A percentile compares a stretch with the other conserved stretches of the same genome.
phyloP scores from a whole-genome alignment of 2,113 vertebrate genomes.

The Scomber scombrus region DNA sequence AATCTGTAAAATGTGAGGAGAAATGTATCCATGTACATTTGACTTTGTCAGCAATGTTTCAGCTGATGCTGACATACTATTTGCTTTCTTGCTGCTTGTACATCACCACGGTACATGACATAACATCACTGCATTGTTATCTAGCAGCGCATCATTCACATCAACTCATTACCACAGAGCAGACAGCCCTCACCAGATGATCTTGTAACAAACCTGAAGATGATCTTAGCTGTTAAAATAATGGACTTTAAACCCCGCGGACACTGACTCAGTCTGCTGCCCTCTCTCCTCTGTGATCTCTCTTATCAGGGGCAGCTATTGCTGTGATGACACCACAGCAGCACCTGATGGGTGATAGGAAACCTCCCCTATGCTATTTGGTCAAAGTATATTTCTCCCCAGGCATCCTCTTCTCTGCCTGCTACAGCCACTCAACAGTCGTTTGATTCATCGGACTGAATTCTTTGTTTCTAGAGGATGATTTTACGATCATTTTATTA shows the following conservation, averaged over 20 bases:
- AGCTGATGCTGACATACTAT: neutral
- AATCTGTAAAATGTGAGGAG: constrained; percentile 30
- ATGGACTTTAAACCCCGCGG: constrained; percentile 14
- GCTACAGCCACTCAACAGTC: constrained; percentile 45
- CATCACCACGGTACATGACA: neutral
- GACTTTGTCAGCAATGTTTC: constrained; percentile 33
- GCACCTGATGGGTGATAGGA: constrained; percentile 35
- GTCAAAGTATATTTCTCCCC: constrained; percentile 56
- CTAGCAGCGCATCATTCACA: neutral
- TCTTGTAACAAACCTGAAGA: constrained; percentile 5
- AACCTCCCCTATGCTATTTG: constrained; percentile 30
- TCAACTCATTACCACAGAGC: constrained; percentile 10
- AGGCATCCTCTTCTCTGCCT: constrained; percentile 40
- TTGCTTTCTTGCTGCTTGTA: constrained; percentile 6
- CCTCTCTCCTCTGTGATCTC: constrained; percentile 41
- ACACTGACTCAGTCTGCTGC: neutral
- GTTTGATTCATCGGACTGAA: constrained; percentile 56
- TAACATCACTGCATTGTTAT: neutral
- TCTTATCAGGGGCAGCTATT: constrained; percentile 31
- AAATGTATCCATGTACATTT: neutral
- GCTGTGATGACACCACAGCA: constrained; percentile 40
- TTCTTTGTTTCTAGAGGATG: constrained; percentile 61
- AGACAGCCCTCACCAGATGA: neutral
- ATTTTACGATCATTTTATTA: constrained; percentile 69
- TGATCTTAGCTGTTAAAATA: constrained; percentile 29